These are phyloP conservation scores for Maconellicoccus hirsutus DNA, from an alignment of 1,140 invertebrate species.

Conservation along the genomic window DNA sequence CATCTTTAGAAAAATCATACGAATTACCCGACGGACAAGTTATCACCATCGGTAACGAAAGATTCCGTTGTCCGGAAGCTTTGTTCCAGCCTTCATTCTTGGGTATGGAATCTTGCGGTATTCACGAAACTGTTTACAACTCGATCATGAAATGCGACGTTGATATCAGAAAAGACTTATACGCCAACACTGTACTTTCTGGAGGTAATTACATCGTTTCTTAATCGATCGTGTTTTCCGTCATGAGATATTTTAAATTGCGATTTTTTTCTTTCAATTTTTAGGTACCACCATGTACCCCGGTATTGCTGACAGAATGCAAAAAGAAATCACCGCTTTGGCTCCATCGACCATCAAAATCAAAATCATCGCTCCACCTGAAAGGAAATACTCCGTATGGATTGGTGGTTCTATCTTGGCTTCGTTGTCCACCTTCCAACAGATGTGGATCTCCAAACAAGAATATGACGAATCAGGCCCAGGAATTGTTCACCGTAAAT, in stretches of 20 bases:
- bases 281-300: slow-evolving; percentile 57
- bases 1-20: slow-evolving; percentile 68
- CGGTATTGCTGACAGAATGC: slow-evolving; percentile 70
- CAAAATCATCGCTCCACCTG: slow-evolving; percentile 87
- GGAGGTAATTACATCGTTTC: slow-evolving; percentile 37
- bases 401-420: slow-evolving; percentile 78
- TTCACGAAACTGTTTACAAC: slow-evolving; percentile 77
- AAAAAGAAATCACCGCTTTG: slow-evolving; percentile 67
- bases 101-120: slow-evolving; percentile 71
- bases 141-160: slow-evolving; percentile 83
- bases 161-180: slow-evolving; percentile 68
- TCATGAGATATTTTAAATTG: neutral
- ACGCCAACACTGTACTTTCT: slow-evolving; percentile 57
- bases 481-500: slow-evolving; percentile 84
- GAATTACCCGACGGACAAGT: slow-evolving; percentile 64
- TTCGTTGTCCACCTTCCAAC: slow-evolving; percentile 69
- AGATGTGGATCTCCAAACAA: slow-evolving; percentile 85
- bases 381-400: slow-evolving; percentile 87
- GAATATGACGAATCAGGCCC: slow-evolving; percentile 89
- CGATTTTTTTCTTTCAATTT: neutral
- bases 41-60: slow-evolving; percentile 79
- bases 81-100: slow-evolving; percentile 71
- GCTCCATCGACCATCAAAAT: slow-evolving; percentile 77
- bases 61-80: slow-evolving; percentile 75
- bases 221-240: neutral